Evolutionary conservation across 2,888 invertebrate species (phyloP).

Genomic region (Chloroclysta siterata): DNA sequence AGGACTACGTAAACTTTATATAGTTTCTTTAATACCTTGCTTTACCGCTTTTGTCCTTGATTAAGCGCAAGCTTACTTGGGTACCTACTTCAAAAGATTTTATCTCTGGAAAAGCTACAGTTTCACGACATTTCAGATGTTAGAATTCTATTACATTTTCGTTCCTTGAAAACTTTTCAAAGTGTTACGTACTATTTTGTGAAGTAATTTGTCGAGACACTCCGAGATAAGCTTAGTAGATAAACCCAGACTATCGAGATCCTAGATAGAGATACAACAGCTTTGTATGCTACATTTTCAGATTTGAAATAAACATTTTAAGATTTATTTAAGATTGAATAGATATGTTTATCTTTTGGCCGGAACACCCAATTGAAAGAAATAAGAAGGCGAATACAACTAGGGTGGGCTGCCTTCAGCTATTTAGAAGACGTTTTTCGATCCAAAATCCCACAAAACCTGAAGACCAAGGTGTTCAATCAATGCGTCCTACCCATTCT

Average conservation of each 20-base stretch:
- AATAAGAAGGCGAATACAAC: no score
- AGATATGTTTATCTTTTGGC: no score
- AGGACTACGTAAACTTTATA: slow-evolving; percentile 34
- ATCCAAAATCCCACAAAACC: no score
- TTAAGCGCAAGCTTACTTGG: slow-evolving; percentile 27
- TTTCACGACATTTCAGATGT: slow-evolving; percentile 2
- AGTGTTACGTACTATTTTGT: neutral
- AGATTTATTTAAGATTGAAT: no score
- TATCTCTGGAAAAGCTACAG: slow-evolving; percentile 10
- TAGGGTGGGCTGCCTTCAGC: no score
- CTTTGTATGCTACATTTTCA: no score
- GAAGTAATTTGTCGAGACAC: slow-evolving; percentile 3
- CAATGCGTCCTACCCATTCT: no score
- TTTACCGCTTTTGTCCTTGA: slow-evolving; percentile 36
- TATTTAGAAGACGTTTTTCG: no score
- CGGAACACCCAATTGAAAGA: no score
- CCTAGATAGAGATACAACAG: no score
- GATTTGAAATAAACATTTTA: no score
- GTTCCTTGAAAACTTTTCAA: neutral
- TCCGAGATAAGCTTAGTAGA: neutral
- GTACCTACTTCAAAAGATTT: slow-evolving; percentile 13
- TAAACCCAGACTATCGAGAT: neutral
- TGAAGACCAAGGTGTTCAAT: no score
- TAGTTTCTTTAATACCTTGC: slow-evolving; percentile 38
- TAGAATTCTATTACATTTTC: slow-evolving; percentile 10